Conservation (phyloP, 35 echinoderm and acorn worm genomes). For the Heliocidaris erythrogramma region DNA sequence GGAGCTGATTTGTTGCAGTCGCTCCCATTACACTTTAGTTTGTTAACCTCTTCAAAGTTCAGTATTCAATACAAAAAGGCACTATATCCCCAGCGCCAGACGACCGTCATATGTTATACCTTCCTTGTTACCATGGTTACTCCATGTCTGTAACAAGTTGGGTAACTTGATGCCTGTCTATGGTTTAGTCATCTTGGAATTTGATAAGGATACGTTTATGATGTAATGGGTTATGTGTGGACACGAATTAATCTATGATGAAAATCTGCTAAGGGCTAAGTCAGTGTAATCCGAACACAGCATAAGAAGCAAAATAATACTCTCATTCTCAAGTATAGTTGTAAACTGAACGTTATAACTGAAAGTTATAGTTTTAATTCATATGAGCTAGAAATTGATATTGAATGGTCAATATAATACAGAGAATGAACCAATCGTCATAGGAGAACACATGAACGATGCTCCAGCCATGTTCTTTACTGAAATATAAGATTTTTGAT, state of each 20-base stretch:
- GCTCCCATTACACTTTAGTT: no score
- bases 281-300: background rate
- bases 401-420: background rate
- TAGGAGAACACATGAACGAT: background rate
- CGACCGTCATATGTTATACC: background rate
- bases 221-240: background rate
- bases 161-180: background rate
- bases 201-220: background rate
- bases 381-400: background rate
- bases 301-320: background rate
- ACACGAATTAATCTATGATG: background rate
- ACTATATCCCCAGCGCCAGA: no score
- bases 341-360: background rate
- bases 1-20: no score
- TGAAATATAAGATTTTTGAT: no score
- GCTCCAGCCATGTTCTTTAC: no score
- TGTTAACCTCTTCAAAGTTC: no score
- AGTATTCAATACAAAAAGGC: no score
- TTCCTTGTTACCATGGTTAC: background rate
- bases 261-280: background rate
- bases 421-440: background rate
- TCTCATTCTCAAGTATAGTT: background rate
- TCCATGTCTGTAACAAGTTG: background rate
- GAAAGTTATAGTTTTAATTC: background rate
- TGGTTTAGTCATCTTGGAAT: background rate